These are phyloP conservation scores for Nesidiocoris tenuis DNA, from an alignment of 2,888 invertebrate species.

Conservation along the genomic window DNA sequence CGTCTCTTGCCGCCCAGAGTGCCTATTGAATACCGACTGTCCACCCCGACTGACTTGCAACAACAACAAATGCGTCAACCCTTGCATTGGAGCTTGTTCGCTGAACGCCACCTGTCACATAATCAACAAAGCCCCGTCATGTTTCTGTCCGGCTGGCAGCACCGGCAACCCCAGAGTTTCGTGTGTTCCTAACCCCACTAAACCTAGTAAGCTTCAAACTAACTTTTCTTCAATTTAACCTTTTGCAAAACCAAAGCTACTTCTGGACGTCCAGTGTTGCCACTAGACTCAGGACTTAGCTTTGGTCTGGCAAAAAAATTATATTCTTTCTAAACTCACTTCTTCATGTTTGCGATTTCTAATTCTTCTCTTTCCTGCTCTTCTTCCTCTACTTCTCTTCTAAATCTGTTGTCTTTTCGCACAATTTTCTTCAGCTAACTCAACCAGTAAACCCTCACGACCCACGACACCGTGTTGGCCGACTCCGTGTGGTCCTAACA, in stretches of 20 bases:
- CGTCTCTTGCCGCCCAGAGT: conserved; percentile 64
- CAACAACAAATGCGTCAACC: conserved; percentile 64
- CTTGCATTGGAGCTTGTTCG: conserved; percentile 54
- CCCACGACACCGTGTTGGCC: conserved; percentile 67
- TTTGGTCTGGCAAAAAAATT: too few relatives aligned
- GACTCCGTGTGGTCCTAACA: conserved; percentile 76
- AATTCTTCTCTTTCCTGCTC: too few relatives aligned
- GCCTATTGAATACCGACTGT: conserved; percentile 75
- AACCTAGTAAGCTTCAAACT: conserved; percentile 49
- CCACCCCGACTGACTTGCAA: conserved; percentile 63
- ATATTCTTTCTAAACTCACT: neutral
- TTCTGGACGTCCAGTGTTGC: too few relatives aligned
- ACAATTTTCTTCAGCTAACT: conserved; percentile 1
- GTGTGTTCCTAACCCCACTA: conserved; percentile 54
- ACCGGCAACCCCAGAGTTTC: conserved; percentile 66
- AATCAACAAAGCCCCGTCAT: conserved; percentile 76
- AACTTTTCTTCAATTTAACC: conserved; percentile 41
- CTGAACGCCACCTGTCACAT: conserved; percentile 68
- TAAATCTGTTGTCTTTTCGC: conserved; percentile 1
- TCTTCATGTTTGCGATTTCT: too few relatives aligned
- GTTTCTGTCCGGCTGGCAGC: conserved; percentile 64
- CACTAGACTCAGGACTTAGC: too few relatives aligned
- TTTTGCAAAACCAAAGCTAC: neutral
- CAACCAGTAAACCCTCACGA: conserved; percentile 54
- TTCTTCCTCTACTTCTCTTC: conserved; percentile 7